A percentile compares a stretch with the other conserved stretches of the same genome.
These are phyloP conservation scores for Hippocampus mohnikei DNA, from an alignment of 2,113 vertebrate genomes.

Conservation along the genomic window DNA sequence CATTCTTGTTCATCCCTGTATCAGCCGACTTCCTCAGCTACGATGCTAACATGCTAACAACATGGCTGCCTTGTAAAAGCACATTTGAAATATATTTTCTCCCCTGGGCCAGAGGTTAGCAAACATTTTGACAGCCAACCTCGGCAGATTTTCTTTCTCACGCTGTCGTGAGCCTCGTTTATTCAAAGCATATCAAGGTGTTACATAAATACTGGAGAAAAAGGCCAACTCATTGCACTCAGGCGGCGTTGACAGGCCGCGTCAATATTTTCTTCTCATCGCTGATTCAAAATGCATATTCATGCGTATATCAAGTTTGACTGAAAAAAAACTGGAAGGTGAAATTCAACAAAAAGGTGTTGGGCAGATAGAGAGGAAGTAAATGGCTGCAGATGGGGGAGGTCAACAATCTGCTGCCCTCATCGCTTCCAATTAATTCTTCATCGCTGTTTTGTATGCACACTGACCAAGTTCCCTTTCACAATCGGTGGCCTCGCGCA, in stretches of 20 bases:
- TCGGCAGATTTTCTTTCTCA: background rate
- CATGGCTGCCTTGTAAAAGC: too few relatives aligned
- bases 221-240: background rate
- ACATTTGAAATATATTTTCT: too few relatives aligned
- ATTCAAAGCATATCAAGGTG: background rate
- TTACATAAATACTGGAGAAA: background rate
- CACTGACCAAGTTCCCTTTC: background rate
- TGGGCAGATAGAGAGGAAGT: background rate
- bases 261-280: constrained; percentile 1
- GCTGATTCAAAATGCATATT: background rate
- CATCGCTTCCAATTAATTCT: constrained; percentile 1
- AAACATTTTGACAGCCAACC: background rate
- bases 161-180: background rate
- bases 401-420: background rate
- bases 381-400: background rate
- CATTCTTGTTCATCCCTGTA: too few relatives aligned
- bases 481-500: background rate
- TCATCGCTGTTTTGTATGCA: constrained; percentile 1
- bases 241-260: background rate
- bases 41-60: too few relatives aligned
- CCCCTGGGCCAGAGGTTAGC: background rate
- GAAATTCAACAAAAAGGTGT: background rate
- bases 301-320: background rate
- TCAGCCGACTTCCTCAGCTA: too few relatives aligned
- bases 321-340: background rate